Percentiles rank a stretch among this genome's conserved stretches.
phyloP scores from a whole-genome alignment of 1,140 invertebrate genomes.

The Cydia splendana region DNA sequence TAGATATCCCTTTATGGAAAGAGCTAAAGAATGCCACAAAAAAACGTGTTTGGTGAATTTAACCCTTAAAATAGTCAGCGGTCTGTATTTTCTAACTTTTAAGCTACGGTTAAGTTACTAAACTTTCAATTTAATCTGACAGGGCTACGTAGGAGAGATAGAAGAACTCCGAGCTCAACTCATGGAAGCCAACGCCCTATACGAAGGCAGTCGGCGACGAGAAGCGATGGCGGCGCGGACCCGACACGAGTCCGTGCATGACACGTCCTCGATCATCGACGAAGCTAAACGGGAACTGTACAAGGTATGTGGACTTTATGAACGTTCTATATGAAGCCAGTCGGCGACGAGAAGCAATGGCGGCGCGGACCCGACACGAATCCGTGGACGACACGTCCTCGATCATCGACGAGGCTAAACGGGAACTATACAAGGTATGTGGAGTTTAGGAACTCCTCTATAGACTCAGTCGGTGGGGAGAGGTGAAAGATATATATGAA shows the following conservation, averaged over 20 bases:
- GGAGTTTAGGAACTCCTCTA: background rate
- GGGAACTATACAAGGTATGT: slow-evolving; percentile 76
- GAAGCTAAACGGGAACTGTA: slow-evolving; percentile 80
- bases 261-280: slow-evolving; percentile 74
- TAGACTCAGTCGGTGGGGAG: too few species aligned
- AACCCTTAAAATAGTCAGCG: too few species aligned
- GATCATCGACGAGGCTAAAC: slow-evolving; percentile 79
- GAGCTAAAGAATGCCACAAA: too few species aligned
- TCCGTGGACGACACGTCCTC: slow-evolving; percentile 62
- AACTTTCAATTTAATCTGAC: slow-evolving; percentile 65
- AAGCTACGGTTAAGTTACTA: slow-evolving; percentile 67
- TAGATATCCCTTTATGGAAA: too few species aligned
- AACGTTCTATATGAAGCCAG: slow-evolving; percentile 3
- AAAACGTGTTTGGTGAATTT: too few species aligned
- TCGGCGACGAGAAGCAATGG: slow-evolving; percentile 39
- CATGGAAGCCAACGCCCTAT: slow-evolving; percentile 93
- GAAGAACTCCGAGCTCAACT: slow-evolving; percentile 93
- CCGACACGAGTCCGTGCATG: slow-evolving; percentile 62
- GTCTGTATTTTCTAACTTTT: too few species aligned
- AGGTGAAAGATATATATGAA: too few species aligned
- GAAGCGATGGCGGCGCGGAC: slow-evolving; percentile 55
- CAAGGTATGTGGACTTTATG: slow-evolving; percentile 57
- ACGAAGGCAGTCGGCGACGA: slow-evolving; percentile 79
- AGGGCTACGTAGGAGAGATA: slow-evolving; percentile 94
- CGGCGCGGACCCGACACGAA: slow-evolving; percentile 60